Evolutionary conservation across 1,140 invertebrate genomes (phyloP).

Genomic region (Leptoteleia sp.): DNA sequence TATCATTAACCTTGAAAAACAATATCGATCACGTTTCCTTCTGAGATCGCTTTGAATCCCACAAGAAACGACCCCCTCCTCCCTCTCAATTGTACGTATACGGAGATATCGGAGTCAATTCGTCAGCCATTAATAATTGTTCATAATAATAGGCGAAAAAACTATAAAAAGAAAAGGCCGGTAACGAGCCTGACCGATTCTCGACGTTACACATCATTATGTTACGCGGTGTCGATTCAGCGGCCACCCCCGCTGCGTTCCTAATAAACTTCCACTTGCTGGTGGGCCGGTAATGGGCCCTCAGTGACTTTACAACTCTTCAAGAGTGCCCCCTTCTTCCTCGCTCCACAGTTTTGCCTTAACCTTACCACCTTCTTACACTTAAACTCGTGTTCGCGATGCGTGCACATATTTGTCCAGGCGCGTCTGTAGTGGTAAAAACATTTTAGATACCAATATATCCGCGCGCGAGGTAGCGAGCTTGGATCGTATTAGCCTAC

Average conservation of each 20-base stretch:
- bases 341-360: conserved; percentile 33
- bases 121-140: conserved; percentile 66
- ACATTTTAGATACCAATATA: conserved; percentile 62
- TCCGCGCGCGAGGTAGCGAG: conserved; percentile 62
- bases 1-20: too few species aligned
- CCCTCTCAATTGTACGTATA: too few species aligned
- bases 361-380: conserved; percentile 53
- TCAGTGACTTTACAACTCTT: conserved; percentile 76
- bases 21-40: too few species aligned
- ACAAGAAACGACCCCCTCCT: too few species aligned
- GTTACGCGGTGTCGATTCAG: conserved; percentile 66
- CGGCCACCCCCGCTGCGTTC: conserved; percentile 78
- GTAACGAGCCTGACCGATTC: conserved; percentile 69
- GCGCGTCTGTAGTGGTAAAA: conserved; percentile 25
- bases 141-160: conserved; percentile 60
- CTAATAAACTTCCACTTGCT: conserved; percentile 79
- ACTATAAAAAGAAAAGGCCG: conserved; percentile 37
- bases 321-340: conserved; percentile 34
- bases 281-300: conserved; percentile 75
- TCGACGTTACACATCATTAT: conserved; percentile 62
- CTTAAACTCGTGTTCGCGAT: conserved; percentile 35
- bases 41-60: too few species aligned
- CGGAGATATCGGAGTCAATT: too few species aligned
- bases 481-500: conserved; percentile 64
- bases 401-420: conserved; percentile 17